A percentile compares a stretch with the other conserved stretches of the same genome.
These are phyloP conservation scores for Picus viridis DNA, from an alignment of 2,797 vertebrate genomes.

Conservation along the genomic window DNA sequence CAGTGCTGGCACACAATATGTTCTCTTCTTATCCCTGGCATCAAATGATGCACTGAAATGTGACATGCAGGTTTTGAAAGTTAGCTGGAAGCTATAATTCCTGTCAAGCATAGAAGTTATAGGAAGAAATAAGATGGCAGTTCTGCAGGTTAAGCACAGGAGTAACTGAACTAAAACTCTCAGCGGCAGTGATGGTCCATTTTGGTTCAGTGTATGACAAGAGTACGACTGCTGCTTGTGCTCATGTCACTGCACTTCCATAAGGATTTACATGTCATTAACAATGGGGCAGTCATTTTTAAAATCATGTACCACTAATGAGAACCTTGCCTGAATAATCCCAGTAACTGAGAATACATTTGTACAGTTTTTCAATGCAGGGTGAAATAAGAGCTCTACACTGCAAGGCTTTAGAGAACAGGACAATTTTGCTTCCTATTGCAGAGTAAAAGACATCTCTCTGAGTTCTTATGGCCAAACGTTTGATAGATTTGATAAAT, in stretches of 20 bases:
- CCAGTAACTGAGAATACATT: too few species aligned
- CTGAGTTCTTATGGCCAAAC: not conserved
- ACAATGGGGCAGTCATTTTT: too few species aligned
- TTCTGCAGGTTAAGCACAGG: constrained; percentile 32
- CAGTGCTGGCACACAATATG: constrained; percentile 4
- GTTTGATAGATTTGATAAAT: not conserved
- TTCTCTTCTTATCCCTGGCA: constrained; percentile 35
- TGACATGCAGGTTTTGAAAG: constrained; percentile 23
- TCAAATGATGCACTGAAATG: constrained; percentile 46
- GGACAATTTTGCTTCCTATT: not conserved
- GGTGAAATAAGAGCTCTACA: too few species aligned
- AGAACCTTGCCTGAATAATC: too few species aligned
- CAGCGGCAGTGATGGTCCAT: not conserved
- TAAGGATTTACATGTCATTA: too few species aligned
- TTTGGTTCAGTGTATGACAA: not conserved
- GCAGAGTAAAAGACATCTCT: not conserved
- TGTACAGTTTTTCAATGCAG: too few species aligned
- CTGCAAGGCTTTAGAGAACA: too few species aligned
- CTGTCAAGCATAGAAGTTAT: constrained; percentile 1
- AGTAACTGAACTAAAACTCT: not conserved
- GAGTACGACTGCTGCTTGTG: too few species aligned
- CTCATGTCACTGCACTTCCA: too few species aligned
- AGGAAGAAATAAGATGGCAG: constrained; percentile 20
- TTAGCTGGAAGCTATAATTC: constrained; percentile 45
- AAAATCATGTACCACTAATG: too few species aligned